Evolutionary conservation across 2,888 invertebrate species (phyloP).

Genomic region (Marronus borbonicus): DNA sequence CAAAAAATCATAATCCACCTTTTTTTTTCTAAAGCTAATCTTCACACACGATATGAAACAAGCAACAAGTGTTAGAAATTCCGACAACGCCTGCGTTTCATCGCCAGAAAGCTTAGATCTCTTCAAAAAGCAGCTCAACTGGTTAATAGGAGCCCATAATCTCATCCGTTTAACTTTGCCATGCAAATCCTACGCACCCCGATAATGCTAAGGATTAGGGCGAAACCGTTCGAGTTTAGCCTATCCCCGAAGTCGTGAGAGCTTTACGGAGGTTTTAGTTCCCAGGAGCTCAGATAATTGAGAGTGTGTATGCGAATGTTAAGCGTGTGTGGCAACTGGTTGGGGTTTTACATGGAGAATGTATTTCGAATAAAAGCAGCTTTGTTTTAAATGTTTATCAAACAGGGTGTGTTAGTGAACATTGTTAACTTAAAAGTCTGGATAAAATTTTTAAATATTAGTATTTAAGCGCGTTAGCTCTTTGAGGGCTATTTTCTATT

Average conservation of each 20-base stretch:
- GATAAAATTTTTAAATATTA: too few relatives aligned
- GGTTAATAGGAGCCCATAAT: neutral
- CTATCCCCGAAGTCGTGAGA: conserved; percentile 51
- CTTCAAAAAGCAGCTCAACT: neutral
- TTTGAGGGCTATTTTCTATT: too few relatives aligned
- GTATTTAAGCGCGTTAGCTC: too few relatives aligned
- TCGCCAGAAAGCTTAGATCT: neutral
- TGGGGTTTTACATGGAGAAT: neutral
- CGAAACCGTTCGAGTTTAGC: conserved; percentile 38
- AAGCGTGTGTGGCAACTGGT: neutral
- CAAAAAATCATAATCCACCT: too few relatives aligned
- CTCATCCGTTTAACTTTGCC: neutral
- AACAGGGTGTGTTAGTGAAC: too few relatives aligned
- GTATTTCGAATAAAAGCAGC: too few relatives aligned
- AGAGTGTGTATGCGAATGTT: conserved; percentile 30
- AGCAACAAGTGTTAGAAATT: too few relatives aligned
- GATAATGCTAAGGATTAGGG: conserved; percentile 49
- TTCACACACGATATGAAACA: too few relatives aligned
- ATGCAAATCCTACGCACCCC: conserved; percentile 52
- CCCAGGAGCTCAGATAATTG: conserved; percentile 51
- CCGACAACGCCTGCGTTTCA: too few relatives aligned
- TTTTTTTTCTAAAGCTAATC: too few relatives aligned
- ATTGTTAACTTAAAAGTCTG: too few relatives aligned
- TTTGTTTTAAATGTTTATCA: too few relatives aligned
- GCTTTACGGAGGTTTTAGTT: conserved; percentile 53